phyloP scores from a whole-genome alignment of 2,888 invertebrate genomes.

The Euphydryas editha region DNA sequence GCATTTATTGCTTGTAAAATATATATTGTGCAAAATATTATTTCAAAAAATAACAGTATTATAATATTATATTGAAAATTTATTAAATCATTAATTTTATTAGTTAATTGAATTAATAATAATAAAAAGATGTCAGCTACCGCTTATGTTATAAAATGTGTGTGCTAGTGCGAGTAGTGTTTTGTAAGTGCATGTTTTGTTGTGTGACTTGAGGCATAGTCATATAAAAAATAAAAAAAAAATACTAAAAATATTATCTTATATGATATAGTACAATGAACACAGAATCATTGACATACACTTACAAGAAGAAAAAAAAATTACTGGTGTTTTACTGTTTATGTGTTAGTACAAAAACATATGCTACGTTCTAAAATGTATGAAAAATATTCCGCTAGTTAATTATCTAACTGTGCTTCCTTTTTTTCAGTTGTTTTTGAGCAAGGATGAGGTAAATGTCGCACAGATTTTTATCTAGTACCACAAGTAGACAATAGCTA shows the following conservation, averaged over 20 bases:
- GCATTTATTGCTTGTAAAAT: no score
- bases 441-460: constrained; percentile 72
- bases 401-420: constrained; percentile 56
- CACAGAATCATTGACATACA: no score
- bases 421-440: constrained; percentile 72
- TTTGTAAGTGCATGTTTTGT: constrained; percentile 23
- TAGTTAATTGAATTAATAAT: no score
- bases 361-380: constrained; percentile 33
- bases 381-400: constrained; percentile 46
- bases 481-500: constrained; percentile 13
- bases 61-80: no score
- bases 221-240: not conserved
- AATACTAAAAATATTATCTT: no score
- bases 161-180: constrained; percentile 12
- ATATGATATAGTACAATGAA: no score
- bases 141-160: not conserved
- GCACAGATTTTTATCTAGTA: constrained; percentile 26
- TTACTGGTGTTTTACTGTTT: not conserved
- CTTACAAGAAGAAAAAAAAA: not conserved
- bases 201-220: constrained; percentile 11
- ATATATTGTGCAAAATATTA: not conserved
- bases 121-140: not conserved
- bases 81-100: no score
- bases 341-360: not conserved
- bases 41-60: no score